These are phyloP conservation scores for Stenoptilia bipunctidactyla DNA, from an alignment of 2,888 invertebrate species.

Conservation along the genomic window DNA sequence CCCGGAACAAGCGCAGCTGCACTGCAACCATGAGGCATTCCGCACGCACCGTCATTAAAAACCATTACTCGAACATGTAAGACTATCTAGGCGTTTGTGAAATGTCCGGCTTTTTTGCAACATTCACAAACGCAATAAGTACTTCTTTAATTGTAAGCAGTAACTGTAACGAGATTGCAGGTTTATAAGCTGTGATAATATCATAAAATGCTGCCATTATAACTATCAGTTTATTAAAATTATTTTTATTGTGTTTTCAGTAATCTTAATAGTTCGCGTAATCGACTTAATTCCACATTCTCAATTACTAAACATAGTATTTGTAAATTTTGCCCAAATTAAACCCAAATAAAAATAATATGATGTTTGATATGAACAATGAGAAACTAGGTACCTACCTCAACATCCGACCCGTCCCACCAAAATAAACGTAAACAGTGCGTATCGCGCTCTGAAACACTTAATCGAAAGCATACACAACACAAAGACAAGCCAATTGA, in stretches of 20 bases:
- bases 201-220: no score
- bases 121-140: not conserved
- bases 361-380: no score
- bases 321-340: no score
- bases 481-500: constrained; percentile 21
- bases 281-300: no score
- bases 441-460: constrained; percentile 4
- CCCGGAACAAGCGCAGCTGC: constrained; percentile 41
- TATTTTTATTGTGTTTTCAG: no score
- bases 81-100: constrained; percentile 5
- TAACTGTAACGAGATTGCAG: no score
- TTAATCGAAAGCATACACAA: constrained; percentile 11
- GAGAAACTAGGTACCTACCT: not conserved
- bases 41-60: constrained; percentile 24
- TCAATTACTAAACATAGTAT: no score
- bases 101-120: constrained; percentile 7
- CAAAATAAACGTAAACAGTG: not conserved
- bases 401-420: not conserved
- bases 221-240: no score
- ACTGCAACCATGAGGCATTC: constrained; percentile 22
- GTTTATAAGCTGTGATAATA: no score
- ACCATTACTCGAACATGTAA: constrained; percentile 21
- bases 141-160: no score
- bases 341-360: no score
- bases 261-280: no score